A percentile compares a stretch with the other conserved stretches of the same genome.
Evolutionary conservation across 2,113 vertebrate genomes (phyloP).

Genomic region (Formicarius rufipectus): DNA sequence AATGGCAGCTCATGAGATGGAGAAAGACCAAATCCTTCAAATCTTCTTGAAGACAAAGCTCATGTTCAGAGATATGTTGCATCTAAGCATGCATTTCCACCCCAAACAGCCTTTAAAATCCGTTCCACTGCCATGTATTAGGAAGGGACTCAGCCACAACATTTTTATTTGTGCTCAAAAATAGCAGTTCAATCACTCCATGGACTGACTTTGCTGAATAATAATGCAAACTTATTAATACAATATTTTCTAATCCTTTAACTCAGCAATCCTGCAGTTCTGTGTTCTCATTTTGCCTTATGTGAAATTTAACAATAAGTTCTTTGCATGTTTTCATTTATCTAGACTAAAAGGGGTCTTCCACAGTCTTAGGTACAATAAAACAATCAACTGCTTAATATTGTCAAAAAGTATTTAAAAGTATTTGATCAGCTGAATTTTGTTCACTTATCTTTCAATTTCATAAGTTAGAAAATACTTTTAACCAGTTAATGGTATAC

Average conservation of each 20-base stretch:
- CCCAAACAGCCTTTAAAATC: background rate
- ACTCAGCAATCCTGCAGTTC: background rate
- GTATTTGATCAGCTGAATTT: background rate
- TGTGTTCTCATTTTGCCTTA: background rate
- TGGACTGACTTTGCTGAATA: background rate
- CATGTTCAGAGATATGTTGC: accelerated
- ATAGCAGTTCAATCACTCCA: background rate
- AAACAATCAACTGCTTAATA: background rate
- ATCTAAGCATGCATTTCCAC: accelerated
- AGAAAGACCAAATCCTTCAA: background rate
- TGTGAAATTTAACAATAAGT: background rate
- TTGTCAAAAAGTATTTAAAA: background rate
- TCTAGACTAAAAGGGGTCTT: background rate
- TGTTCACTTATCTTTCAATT: background rate
- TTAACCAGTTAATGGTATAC: background rate
- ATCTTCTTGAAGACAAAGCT: background rate
- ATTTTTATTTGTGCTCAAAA: background rate
- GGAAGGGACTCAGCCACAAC: background rate
- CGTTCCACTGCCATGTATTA: background rate
- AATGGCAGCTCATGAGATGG: accelerated
- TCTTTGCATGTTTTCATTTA: background rate
- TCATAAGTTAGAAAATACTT: background rate
- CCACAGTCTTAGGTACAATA: background rate
- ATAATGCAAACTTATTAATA: background rate
- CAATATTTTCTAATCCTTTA: background rate